phyloP scores from a whole-genome alignment of 1,140 invertebrate genomes.

The Lepeophtheirus salmonis region DNA sequence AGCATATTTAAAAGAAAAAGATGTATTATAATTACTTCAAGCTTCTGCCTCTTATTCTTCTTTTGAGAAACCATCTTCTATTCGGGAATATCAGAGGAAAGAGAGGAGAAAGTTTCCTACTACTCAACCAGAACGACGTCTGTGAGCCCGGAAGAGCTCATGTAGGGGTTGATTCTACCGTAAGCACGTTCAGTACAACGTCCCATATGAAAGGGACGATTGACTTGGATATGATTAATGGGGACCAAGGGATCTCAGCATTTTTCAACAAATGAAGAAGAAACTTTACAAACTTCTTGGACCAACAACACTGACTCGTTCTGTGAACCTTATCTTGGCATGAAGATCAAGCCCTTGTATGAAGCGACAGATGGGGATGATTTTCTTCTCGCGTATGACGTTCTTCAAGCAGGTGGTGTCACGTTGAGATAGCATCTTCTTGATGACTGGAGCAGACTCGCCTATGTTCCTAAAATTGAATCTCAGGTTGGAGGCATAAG shows the following conservation, averaged over 20 bases:
- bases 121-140: conserved; percentile 91
- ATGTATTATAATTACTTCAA: conserved; percentile 16
- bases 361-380: conserved; percentile 92
- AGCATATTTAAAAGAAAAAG: neutral
- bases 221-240: conserved; percentile 89
- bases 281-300: conserved; percentile 95
- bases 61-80: conserved; percentile 80
- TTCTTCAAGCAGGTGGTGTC: conserved; percentile 90
- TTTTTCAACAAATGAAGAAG: conserved; percentile 88
- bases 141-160: conserved; percentile 97
- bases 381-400: conserved; percentile 89
- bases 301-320: conserved; percentile 91
- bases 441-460: conserved; percentile 91
- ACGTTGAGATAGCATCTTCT: conserved; percentile 75
- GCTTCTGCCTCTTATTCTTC: conserved; percentile 45
- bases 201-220: conserved; percentile 87
- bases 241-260: conserved; percentile 86
- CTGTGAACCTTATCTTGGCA: conserved; percentile 96
- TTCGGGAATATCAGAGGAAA: conserved; percentile 53
- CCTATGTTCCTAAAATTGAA: conserved; percentile 57
- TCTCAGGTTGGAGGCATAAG: conserved; percentile 85
- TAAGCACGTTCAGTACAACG: conserved; percentile 96
- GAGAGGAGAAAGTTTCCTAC: conserved; percentile 80
- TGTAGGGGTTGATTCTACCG: conserved; percentile 98
- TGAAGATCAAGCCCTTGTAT: conserved; percentile 93